Conservation (phyloP, 2,888 invertebrate species). For the Celastrina argiolus region DNA sequence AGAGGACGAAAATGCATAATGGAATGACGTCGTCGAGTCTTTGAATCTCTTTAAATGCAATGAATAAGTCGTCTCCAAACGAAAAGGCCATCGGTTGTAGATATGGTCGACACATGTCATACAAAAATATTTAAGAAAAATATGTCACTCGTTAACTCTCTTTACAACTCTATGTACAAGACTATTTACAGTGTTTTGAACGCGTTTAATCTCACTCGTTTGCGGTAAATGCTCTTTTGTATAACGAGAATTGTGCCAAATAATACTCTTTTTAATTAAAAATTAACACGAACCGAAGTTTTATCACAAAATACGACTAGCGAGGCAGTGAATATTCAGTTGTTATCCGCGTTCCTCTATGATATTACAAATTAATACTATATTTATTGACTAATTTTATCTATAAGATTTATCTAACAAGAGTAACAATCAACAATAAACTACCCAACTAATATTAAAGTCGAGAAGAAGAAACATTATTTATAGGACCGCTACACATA, state of each 20-base stretch:
- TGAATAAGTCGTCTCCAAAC: background rate
- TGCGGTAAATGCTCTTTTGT: slow-evolving; percentile 1
- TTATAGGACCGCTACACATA: slow-evolving; percentile 17
- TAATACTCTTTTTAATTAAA: background rate
- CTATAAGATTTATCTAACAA: slow-evolving; percentile 21
- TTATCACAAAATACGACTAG: slow-evolving; percentile 19
- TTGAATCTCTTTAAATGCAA: slow-evolving; percentile 21
- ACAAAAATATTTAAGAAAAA: slow-evolving; percentile 72
- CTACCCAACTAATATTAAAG: slow-evolving; percentile 21
- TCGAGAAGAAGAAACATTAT: slow-evolving; percentile 16
- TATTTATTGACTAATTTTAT: slow-evolving; percentile 1
- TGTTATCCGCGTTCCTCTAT: background rate
- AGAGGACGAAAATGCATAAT: slow-evolving; percentile 44
- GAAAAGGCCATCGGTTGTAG: slow-evolving; percentile 4
- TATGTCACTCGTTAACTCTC: slow-evolving; percentile 57
- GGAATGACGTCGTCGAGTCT: slow-evolving; percentile 42
- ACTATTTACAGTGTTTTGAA: slow-evolving; percentile 49
- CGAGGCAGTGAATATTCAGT: slow-evolving; percentile 17
- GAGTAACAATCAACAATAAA: slow-evolving; percentile 24
- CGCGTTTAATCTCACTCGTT: slow-evolving; percentile 18
- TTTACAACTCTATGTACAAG: slow-evolving; percentile 66
- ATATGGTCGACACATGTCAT: slow-evolving; percentile 44
- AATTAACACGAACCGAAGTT: slow-evolving; percentile 12
- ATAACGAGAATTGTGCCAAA: slow-evolving; percentile 13
- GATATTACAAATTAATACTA: background rate